Evolutionary conservation across 2,797 vertebrate species (phyloP).

Genomic region (Sternotherus odoratus): DNA sequence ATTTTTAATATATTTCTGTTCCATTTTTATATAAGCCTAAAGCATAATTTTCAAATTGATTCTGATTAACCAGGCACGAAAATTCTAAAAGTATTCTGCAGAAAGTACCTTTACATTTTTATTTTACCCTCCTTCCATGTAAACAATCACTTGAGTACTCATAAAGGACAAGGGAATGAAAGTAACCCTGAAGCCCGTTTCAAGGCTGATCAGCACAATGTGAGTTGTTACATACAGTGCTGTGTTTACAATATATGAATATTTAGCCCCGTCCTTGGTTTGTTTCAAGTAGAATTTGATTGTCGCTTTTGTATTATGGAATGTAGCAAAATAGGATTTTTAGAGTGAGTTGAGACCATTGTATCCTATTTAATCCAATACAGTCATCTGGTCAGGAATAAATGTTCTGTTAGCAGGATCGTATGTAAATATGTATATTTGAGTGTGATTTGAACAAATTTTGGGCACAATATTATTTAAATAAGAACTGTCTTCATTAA

Average conservation of each 20-base stretch:
- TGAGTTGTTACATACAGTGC: background rate
- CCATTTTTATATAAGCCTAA: background rate
- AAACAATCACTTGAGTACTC: background rate
- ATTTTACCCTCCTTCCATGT: background rate
- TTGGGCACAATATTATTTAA: background rate
- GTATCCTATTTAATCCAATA: background rate
- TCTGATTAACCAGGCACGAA: background rate
- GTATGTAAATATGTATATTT: background rate
- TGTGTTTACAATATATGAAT: background rate
- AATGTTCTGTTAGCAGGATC: background rate
- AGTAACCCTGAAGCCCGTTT: background rate
- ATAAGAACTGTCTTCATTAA: background rate
- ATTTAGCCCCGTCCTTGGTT: slow-evolving; percentile 6
- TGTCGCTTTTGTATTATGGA: background rate
- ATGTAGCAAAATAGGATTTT: background rate
- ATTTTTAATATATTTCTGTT: too few relatives aligned
- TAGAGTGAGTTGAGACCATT: background rate
- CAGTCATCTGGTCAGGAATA: background rate
- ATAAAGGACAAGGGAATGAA: background rate
- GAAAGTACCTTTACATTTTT: background rate
- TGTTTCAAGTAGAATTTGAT: background rate
- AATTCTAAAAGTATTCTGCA: background rate
- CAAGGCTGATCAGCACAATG: background rate
- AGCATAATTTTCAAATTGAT: background rate
- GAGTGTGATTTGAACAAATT: background rate